Evolutionary conservation across 2,113 vertebrate species (phyloP).

Genomic region (Abramis brama): DNA sequence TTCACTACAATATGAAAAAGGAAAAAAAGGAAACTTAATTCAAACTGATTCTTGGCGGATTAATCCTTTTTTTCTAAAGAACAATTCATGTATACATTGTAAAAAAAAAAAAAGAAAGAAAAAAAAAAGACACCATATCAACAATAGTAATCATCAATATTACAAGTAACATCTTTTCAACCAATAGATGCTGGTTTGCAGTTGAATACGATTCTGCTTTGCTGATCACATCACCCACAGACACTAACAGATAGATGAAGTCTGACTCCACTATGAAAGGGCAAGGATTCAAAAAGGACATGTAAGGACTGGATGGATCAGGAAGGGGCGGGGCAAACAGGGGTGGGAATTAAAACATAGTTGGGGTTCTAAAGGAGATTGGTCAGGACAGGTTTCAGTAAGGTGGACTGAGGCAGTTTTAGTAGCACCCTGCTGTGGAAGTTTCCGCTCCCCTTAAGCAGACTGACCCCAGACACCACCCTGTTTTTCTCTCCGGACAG

Average conservation of each 20-base stretch:
- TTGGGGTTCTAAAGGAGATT: neutral
- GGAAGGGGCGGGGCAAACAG: neutral
- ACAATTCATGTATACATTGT: slow-evolving; percentile 61
- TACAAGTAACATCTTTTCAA: slow-evolving; percentile 68
- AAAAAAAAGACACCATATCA: slow-evolving; percentile 70
- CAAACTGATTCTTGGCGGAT: slow-evolving; percentile 34
- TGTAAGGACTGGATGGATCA: neutral
- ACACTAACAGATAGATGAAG: slow-evolving; percentile 55
- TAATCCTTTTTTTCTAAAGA: slow-evolving; percentile 56
- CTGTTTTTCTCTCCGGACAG: slow-evolving; percentile 47
- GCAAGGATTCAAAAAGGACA: neutral
- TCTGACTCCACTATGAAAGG: neutral
- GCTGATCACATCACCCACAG: slow-evolving; percentile 67
- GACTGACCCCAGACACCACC: slow-evolving; percentile 70
- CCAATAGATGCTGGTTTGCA: slow-evolving; percentile 67
- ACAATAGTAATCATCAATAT: slow-evolving; percentile 73
- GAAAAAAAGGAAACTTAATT: slow-evolving; percentile 45
- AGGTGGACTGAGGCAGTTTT: slow-evolving; percentile 55
- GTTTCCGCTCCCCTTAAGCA: slow-evolving; percentile 82
- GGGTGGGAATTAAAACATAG: neutral
- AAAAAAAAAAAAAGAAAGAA: slow-evolving; percentile 30
- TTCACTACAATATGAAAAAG: slow-evolving; percentile 51
- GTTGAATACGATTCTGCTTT: slow-evolving; percentile 70
- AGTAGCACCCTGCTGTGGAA: slow-evolving; percentile 84
- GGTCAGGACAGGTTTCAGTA: neutral